Conservation (phyloP, 2,888 invertebrate genomes). For the Lasioglossum marginatum region DNA sequence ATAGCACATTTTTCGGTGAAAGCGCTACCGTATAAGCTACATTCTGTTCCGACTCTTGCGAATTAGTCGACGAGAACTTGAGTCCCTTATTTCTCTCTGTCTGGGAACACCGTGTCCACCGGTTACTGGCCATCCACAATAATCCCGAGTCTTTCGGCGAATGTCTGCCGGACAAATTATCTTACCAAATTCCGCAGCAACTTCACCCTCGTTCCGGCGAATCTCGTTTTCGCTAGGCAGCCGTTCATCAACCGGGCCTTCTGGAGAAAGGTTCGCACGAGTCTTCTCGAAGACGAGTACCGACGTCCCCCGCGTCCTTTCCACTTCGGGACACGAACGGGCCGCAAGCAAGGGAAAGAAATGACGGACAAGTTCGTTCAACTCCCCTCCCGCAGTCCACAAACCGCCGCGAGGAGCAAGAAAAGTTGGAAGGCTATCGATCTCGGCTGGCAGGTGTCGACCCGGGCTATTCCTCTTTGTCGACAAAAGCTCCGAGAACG, state of each 20-base stretch:
- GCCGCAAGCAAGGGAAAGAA: not conserved
- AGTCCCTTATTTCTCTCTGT: not conserved
- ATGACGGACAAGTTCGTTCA: constrained; percentile 8
- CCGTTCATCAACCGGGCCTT: constrained; percentile 14
- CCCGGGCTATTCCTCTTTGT: not conserved
- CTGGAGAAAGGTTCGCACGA: not conserved
- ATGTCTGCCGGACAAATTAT: not conserved
- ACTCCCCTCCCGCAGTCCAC: not conserved
- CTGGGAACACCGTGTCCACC: not conserved
- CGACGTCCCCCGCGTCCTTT: not conserved
- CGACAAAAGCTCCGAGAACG: not conserved
- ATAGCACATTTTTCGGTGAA: not conserved
- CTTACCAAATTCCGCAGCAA: not conserved
- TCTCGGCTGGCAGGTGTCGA: constrained; percentile 9
- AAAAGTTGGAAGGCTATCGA: constrained; percentile 26
- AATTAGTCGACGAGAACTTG: not conserved
- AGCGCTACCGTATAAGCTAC: not conserved
- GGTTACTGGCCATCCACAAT: not conserved
- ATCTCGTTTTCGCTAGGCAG: not conserved
- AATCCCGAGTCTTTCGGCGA: not conserved
- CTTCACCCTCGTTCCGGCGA: not conserved
- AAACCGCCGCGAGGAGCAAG: constrained; percentile 4
- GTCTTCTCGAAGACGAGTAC: not conserved
- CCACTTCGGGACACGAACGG: not conserved
- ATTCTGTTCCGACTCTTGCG: not conserved